Evolutionary conservation across 2,113 vertebrate genomes (phyloP).

Genomic region (Abramis brama): DNA sequence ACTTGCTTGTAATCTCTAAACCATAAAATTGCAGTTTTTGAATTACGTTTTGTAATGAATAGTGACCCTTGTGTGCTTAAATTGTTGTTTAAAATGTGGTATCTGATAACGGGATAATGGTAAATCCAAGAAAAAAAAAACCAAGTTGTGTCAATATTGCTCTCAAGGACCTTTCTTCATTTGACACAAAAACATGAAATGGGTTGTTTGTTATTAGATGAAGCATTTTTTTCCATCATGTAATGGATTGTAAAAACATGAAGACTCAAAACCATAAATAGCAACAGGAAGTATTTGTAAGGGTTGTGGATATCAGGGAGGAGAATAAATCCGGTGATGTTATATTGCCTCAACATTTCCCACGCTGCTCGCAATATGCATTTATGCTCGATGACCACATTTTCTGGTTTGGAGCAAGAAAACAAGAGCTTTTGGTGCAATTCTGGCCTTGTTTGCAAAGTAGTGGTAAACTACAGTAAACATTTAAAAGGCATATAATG

Average conservation of each 20-base stretch:
- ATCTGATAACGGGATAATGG: neutral
- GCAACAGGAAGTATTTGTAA: neutral
- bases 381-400: constrained; percentile 64
- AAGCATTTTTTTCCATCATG: neutral
- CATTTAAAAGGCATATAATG: constrained; percentile 75
- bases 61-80: neutral
- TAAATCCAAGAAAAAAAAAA: neutral
- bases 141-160: constrained; percentile 21
- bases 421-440: constrained; percentile 42
- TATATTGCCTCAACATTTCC: constrained; percentile 63
- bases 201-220: constrained; percentile 6
- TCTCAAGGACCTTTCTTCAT: neutral
- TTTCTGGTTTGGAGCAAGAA: constrained; percentile 57
- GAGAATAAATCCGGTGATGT: constrained; percentile 51
- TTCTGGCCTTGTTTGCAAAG: constrained; percentile 65
- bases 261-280: neutral
- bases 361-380: constrained; percentile 65
- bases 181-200: neutral
- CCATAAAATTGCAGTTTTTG: neutral
- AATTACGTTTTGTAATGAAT: neutral
- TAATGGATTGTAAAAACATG: neutral
- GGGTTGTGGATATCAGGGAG: neutral
- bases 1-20: neutral
- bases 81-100: neutral
- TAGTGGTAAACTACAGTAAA: constrained; percentile 76